Percentiles rank a stretch among this genome's conserved stretches.
phyloP scores from a whole-genome alignment of 2,888 invertebrate genomes.

The Drosophila recens region DNA sequence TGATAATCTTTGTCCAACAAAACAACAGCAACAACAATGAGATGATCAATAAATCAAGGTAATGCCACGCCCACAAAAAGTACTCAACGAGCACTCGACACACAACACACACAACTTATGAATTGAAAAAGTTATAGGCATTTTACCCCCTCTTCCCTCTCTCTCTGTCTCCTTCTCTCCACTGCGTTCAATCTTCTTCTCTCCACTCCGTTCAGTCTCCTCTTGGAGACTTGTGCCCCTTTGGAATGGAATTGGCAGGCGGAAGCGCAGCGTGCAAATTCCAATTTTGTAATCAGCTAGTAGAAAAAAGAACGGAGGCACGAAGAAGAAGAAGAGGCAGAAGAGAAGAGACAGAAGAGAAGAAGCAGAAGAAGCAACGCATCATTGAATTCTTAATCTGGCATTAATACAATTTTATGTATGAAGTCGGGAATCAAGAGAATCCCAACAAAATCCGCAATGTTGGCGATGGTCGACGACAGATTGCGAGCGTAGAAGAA shows the following conservation, averaged over 20 bases:
- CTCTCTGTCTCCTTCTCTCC: too few relatives aligned
- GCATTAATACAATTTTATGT: constrained; percentile 82
- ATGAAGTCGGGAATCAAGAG: constrained; percentile 53
- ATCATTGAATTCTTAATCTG: constrained; percentile 80
- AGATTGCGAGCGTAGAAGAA: constrained; percentile 57
- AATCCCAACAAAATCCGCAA: constrained; percentile 78
- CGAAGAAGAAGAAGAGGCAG: constrained; percentile 19
- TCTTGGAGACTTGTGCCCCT: constrained; percentile 6
- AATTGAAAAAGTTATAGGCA: constrained; percentile 56
- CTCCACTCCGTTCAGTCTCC: not conserved
- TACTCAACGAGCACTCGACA: constrained; percentile 8
- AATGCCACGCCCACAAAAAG: constrained; percentile 50
- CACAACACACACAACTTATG: constrained; percentile 46
- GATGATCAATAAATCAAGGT: constrained; percentile 68
- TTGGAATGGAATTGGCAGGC: constrained; percentile 23
- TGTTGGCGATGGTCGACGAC: constrained; percentile 60
- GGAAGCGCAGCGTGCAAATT: constrained; percentile 72
- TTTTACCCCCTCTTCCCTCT: not conserved
- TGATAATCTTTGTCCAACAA: constrained; percentile 21
- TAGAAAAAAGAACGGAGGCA: constrained; percentile 8
- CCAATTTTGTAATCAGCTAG: constrained; percentile 71
- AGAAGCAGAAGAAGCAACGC: constrained; percentile 52
- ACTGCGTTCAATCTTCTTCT: too few relatives aligned
- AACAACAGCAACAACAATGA: constrained; percentile 9
- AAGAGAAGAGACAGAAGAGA: constrained; percentile 24